phyloP scores from a whole-genome alignment of 2,113 vertebrate genomes.

The Australoheros scitulus region DNA sequence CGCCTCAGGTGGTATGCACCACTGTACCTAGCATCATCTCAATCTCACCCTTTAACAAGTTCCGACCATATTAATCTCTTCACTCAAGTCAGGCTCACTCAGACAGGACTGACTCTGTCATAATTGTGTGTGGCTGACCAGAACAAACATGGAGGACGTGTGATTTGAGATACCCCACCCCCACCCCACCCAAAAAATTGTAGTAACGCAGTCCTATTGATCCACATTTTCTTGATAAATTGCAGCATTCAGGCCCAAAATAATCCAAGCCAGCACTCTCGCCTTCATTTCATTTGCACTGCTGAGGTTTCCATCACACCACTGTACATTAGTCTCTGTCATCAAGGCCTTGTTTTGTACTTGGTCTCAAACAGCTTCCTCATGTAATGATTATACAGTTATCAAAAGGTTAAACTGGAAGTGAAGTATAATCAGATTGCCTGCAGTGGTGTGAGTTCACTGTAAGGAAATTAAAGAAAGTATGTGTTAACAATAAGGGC shows the following conservation, averaged over 20 bases:
- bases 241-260: slow-evolving; percentile 6
- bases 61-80: slow-evolving; percentile 24
- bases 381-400: slow-evolving; percentile 13
- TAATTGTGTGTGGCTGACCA: slow-evolving; percentile 29
- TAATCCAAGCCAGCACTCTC: slow-evolving; percentile 11
- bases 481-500: slow-evolving; percentile 31
- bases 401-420: slow-evolving; percentile 28
- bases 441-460: slow-evolving; percentile 10
- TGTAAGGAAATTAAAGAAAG: slow-evolving; percentile 11
- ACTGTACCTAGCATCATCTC: slow-evolving; percentile 70
- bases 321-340: slow-evolving; percentile 32
- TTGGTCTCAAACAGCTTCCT: slow-evolving; percentile 17
- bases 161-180: not conserved
- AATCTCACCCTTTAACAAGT: slow-evolving; percentile 66
- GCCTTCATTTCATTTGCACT: slow-evolving; percentile 37
- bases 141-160: not conserved
- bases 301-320: slow-evolving; percentile 31
- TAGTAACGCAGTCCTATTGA: not conserved
- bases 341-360: slow-evolving; percentile 16
- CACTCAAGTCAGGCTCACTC: slow-evolving; percentile 33
- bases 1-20: slow-evolving; percentile 62
- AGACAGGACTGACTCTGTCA: slow-evolving; percentile 32
- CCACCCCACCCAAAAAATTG: not conserved
- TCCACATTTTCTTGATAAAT: slow-evolving; percentile 8
- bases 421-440: slow-evolving; percentile 14